Conservation (phyloP, 2,888 invertebrate genomes). For the Colletes collaris region DNA sequence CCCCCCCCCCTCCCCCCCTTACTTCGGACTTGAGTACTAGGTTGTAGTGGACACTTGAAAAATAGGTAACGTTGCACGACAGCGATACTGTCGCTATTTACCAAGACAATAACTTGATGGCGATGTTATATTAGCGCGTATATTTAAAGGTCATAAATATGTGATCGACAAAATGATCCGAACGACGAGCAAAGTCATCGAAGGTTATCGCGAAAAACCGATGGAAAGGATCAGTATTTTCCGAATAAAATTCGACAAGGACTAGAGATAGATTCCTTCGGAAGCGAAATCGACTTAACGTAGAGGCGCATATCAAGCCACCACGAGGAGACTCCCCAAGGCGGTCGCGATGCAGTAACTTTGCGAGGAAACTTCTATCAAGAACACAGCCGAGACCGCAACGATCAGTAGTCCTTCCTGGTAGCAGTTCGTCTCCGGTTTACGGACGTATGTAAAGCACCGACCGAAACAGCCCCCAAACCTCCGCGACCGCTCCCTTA, state of each 20-base stretch:
- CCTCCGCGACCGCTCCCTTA: constrained; percentile 70
- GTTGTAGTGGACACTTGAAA: too few relatives aligned
- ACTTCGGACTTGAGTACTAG: too few relatives aligned
- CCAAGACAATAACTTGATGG: too few relatives aligned
- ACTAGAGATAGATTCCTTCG: constrained; percentile 15
- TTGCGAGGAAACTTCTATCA: constrained; percentile 70
- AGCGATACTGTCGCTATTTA: too few relatives aligned
- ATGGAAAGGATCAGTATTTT: neutral
- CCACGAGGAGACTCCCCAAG: constrained; percentile 54
- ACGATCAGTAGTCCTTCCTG: constrained; percentile 82
- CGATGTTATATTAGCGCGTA: too few relatives aligned
- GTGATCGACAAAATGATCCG: too few relatives aligned
- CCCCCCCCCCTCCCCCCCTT: too few relatives aligned
- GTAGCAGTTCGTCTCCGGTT: constrained; percentile 83
- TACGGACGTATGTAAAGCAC: constrained; percentile 82
- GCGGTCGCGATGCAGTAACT: constrained; percentile 67
- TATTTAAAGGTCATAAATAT: too few relatives aligned
- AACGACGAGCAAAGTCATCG: too few relatives aligned
- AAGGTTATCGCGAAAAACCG: too few relatives aligned
- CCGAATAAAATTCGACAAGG: neutral
- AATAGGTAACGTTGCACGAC: too few relatives aligned
- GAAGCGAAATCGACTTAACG: constrained; percentile 46
- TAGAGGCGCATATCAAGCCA: constrained; percentile 43
- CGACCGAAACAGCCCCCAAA: constrained; percentile 79
- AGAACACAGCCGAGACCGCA: constrained; percentile 77